Evolutionary conservation across 2,888 invertebrate genomes (phyloP), one percentile per base, ranked within the genome.

Genomic region (Epicampocera succincta): DNA sequence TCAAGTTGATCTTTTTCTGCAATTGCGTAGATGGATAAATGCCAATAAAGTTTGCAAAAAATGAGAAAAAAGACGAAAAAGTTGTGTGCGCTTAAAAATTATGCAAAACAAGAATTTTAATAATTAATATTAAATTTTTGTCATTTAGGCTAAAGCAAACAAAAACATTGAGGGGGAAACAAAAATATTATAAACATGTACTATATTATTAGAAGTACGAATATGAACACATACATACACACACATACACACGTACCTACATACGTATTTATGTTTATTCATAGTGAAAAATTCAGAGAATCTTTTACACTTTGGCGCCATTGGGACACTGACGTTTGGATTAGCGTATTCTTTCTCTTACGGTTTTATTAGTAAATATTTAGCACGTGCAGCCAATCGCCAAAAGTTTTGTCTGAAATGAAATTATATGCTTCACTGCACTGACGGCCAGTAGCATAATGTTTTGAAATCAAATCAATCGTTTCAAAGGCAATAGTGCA

Each of bases 21-120:
- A 61, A 69, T 84, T 85, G 85, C 85, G 85, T 84, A 83, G 44
- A 83, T 85, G 85, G 85, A 79, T 12, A 9, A 19, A 46, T 52
- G 85, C 85, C 85, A 85, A 83, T 52, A 73, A 65, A 54, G 25
- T 50, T 52, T 44, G 15, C 25, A n/a, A n/a, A 44, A 66, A 54
- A 66, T 25, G n/a, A n/a, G n/a, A n/a, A n/a, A n/a, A n/a, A 17
- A 25, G 42, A 74, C 12, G 15, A 33, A 11, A 48, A 48, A 54
- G 33, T 54, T 71, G 66, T 40, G 75, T 25, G 13, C 50, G 48
- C 65, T 65, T 75, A 48, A 40, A 68, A 54, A 68, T 9, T 19
- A 63, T 71, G 19, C 13, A 44, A 52, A 71, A 42, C 46, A 25
- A n/a, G 11, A 38, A 29, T 25, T 61, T 21, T n/a, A 60, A 42